Conservation (phyloP, 2,888 invertebrate species). For the Aethes cnicana region DNA sequence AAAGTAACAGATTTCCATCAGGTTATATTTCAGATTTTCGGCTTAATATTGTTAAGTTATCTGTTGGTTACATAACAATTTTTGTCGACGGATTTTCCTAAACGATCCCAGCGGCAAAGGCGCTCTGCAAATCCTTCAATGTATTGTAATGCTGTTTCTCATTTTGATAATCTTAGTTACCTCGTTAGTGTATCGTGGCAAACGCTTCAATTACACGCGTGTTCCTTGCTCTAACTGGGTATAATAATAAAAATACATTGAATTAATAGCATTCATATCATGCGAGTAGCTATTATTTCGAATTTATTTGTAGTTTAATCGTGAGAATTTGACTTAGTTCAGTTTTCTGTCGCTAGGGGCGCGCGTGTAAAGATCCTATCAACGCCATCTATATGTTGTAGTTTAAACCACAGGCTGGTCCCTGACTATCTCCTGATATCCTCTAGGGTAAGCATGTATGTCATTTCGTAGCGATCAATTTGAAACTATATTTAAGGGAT, state of each 20-base stretch:
- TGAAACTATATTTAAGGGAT: conserved; percentile 44
- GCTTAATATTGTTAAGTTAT: no score
- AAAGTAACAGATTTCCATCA: no score
- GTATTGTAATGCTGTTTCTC: conserved; percentile 9
- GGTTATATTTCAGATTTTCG: no score
- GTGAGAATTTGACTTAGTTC: neutral
- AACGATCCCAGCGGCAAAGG: no score
- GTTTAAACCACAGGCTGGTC: conserved; percentile 69
- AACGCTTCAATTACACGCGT: neutral
- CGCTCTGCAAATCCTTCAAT: conserved; percentile 5
- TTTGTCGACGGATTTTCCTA: no score
- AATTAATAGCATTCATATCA: neutral
- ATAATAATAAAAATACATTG: neutral
- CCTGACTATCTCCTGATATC: conserved; percentile 63
- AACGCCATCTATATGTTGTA: conserved; percentile 46
- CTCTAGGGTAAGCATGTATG: conserved; percentile 40
- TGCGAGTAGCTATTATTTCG: no score
- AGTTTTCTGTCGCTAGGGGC: conserved; percentile 3
- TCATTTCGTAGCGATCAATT: conserved; percentile 46
- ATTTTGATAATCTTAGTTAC: conserved; percentile 20
- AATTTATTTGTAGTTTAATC: neutral
- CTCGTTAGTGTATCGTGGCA: conserved; percentile 6
- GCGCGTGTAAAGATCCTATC: neutral
- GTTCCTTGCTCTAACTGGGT: neutral
- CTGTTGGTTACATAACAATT: no score